Base-by-base conservation (phyloP, 1,140 invertebrate species). In the Scaptomyza montana region DNA sequence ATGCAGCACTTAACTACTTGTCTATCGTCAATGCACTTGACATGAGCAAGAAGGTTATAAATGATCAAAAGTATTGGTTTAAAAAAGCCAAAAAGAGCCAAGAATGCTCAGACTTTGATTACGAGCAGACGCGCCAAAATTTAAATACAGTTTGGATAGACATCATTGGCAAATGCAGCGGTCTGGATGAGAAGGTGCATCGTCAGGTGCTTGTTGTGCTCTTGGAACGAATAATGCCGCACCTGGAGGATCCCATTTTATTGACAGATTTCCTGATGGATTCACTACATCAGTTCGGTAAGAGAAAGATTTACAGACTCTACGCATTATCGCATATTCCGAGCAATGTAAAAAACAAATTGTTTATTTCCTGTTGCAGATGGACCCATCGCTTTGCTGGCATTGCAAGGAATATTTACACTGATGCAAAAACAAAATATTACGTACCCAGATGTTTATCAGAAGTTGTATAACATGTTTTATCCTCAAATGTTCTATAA, bases 371-470 rank as follows among this genome's bases (percentile, higher is more conserved):
- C 56, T 57, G 55, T 69, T 78, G 89, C 86, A 96, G 96, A 97
- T 90, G 98, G 98, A 21, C 94, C 96, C 2, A 95, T 98, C 50
- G 96, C 96, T 87, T 93, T 99, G 74, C 93, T 99, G 43, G 97
- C 98, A 8, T 93, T 99, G n/a, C 97, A 98, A 92, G 98, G 98
- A 9, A 94, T 99, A 12, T 98, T 98, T 90, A 95, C 96, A 46
- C 93, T 99, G 39, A 98, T 99, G 65, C 95, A 96, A 59, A 95
- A 96, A 70, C 95, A 98, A 91, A 98, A 99, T 92, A 94, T 99
- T 92, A 97, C 98, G 90, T 99, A 99, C 92, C 98, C 98, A 3
- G 96, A 99, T 92, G 98, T 99, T 87, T 99, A 98, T 92, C 95
- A 95, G 55, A 98, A 99, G 90, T 93, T 99, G 4, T 99, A 99